A percentile compares a stretch with the other conserved stretches of the same genome.
phyloP scores from a whole-genome alignment of 2,113 vertebrate species.

The Myotis yumanensis region DNA sequence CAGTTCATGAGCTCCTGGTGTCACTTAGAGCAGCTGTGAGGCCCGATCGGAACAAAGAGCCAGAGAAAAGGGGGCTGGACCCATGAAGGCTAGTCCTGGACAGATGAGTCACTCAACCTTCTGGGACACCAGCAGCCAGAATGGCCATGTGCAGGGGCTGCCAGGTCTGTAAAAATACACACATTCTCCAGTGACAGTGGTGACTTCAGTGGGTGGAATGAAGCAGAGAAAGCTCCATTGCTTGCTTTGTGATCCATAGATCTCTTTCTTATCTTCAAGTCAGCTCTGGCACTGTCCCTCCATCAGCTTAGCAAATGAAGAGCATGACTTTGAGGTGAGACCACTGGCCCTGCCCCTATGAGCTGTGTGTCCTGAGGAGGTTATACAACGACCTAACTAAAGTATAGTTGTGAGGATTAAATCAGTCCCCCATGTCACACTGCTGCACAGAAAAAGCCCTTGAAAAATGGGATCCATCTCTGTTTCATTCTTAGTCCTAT shows the following conservation, averaged over 20 bases:
- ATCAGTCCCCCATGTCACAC: not conserved
- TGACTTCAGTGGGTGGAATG: fast-evolving
- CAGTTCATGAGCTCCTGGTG: constrained; percentile 29
- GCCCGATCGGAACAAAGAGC: not conserved
- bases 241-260: not conserved
- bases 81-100: not conserved
- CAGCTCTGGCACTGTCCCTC: too few species aligned
- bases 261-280: not conserved
- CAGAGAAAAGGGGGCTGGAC: not conserved
- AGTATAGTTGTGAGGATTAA: not conserved
- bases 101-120: not conserved
- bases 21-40: constrained; percentile 26
- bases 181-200: not conserved
- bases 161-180: not conserved
- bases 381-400: not conserved
- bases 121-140: not conserved
- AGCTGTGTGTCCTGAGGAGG: not conserved
- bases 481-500: not conserved
- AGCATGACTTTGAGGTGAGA: not conserved
- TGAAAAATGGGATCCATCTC: not conserved
- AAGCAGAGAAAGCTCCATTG: not conserved
- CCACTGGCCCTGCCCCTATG: not conserved
- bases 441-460: not conserved
- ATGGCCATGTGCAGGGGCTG: not conserved
- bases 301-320: not conserved